Base-by-base conservation (phyloP, 2,888 invertebrate genomes). In the Drosophila setosimentum region DNA sequence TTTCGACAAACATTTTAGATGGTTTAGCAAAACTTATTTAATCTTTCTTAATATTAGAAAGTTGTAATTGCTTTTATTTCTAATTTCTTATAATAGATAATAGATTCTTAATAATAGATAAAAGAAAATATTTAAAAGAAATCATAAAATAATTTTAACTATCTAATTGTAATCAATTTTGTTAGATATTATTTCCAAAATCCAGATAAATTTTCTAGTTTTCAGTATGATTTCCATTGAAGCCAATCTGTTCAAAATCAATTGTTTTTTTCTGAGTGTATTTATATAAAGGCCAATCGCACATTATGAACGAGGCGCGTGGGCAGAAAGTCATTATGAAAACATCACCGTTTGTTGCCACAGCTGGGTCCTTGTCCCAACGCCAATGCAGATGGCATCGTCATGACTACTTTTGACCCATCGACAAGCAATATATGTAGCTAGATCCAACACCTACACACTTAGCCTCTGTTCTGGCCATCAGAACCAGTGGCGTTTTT, bases 401-500 rank as follows among this genome's bases (percentile, higher is more conserved):
- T 59, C 62, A 59, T 69, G 76, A 71, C 68, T 67, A 73, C 72
- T 77, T 77, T 75, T 78, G 69, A 76, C 70, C 82, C 72, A 51
- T 48, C 57, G 69, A 53, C 63, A 53, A 77, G 54, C 77, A 66
- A 55, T 70, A n/a, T n/a, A n/a, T n/a, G n/a, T n/a, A 59, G 68
- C 71, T 66, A 33, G 13, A 24, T 24, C 8, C 45, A 7, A 24
- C 45, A 24, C 16, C 24, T 16, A 27, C 49, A 49, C 18, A 29
- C 55, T 55, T 29, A 4, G 5, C 18, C 27, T 11, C 68, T 50
- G 42, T 21, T 45, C 40, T 68, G 73, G 69, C 48, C 55, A 57
- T 68, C 74, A 68, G 63, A 75, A 80, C 87, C 88, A 85, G 73
- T 84, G 88, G 84, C 77, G 84, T 68, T 85, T 88, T 89, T 87